phyloP scores from a whole-genome alignment of 2,797 vertebrate species.

The Tinamus major region DNA sequence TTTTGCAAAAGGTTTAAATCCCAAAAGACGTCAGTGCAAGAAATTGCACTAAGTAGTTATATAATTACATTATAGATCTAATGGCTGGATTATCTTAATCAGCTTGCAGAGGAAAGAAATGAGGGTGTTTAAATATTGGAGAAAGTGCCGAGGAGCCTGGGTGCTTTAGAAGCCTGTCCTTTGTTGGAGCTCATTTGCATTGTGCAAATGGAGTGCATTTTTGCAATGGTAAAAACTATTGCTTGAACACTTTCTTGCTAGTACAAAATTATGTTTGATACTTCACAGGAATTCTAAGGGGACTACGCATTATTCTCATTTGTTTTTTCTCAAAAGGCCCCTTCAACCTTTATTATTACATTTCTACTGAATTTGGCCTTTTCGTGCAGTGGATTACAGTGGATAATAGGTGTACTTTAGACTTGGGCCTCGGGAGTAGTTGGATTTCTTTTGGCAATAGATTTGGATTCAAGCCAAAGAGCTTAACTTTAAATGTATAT shows the following conservation, averaged over 20 bases:
- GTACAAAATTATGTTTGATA: neutral
- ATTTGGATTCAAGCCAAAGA: neutral
- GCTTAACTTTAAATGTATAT: neutral
- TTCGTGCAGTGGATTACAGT: neutral
- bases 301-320: neutral
- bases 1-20: conserved; percentile 19
- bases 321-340: neutral
- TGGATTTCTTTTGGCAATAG: neutral
- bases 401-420: neutral
- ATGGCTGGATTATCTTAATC: neutral
- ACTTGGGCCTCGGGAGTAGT: neutral
- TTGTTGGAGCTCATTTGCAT: neutral
- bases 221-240: neutral
- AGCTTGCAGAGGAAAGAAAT: neutral
- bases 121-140: neutral
- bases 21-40: neutral
- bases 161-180: neutral
- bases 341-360: neutral
- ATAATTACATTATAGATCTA: conserved; percentile 8
- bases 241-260: neutral
- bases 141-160: neutral
- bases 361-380: neutral
- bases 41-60: neutral
- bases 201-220: no score
- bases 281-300: neutral